Percentiles rank a stretch among this genome's conserved stretches.
These are phyloP conservation scores for Notechis scutatus DNA, from an alignment of 2,113 vertebrate genomes.

Conservation along the genomic window DNA sequence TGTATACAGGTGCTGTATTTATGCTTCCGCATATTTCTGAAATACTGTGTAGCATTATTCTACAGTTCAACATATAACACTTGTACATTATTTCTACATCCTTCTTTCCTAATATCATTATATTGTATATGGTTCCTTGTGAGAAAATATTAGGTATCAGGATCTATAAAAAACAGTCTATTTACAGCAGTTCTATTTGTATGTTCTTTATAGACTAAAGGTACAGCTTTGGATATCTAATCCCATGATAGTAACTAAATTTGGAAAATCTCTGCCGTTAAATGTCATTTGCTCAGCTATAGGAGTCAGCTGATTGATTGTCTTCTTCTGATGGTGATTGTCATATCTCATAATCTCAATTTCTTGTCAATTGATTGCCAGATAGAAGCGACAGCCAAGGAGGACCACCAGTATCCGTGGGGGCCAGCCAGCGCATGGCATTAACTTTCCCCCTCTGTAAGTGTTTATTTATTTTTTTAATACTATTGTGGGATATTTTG, in stretches of 20 bases:
- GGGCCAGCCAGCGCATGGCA: slow-evolving; percentile 68
- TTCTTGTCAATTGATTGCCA: slow-evolving; percentile 73
- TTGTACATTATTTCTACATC: not conserved
- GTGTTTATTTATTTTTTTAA: slow-evolving; percentile 60
- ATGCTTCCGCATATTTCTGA: not conserved
- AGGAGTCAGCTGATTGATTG: slow-evolving; percentile 46
- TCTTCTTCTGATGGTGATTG: slow-evolving; percentile 44
- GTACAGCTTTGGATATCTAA: slow-evolving; percentile 10
- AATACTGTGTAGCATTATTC: not conserved
- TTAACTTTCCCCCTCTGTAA: slow-evolving; percentile 71
- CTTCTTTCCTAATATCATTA: not conserved
- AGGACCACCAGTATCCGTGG: slow-evolving; percentile 65
- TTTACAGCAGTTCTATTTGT: slow-evolving; percentile 3
- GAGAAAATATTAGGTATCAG: not conserved
- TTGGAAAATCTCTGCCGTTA: not conserved
- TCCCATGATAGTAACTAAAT: not conserved
- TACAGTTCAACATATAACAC: not conserved
- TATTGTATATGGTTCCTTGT: not conserved
- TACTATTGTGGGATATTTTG: slow-evolving; percentile 13
- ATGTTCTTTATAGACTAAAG: slow-evolving; percentile 4
- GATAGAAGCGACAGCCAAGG: slow-evolving; percentile 71
- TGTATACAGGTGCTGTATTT: not conserved
- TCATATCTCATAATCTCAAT: slow-evolving; percentile 68
- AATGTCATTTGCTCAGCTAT: not conserved
- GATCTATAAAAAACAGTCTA: not conserved